Evolutionary conservation across 2,888 invertebrate species (phyloP).

Genomic region (Stictocephala bisonia): DNA sequence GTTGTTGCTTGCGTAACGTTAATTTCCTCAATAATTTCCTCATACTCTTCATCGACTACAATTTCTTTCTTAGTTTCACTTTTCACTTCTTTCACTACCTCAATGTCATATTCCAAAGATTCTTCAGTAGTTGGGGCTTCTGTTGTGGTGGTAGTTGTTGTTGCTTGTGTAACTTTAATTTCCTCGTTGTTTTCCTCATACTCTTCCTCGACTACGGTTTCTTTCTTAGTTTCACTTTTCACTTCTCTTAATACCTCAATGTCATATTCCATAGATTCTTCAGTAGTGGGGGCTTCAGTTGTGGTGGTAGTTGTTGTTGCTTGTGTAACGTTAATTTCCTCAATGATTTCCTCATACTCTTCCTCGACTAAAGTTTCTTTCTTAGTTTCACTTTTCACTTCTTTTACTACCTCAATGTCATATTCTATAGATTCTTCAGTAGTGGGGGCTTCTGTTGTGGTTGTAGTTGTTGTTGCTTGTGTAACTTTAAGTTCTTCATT

Average conservation of each 20-base stretch:
- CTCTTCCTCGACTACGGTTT: neutral
- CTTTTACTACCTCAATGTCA: neutral
- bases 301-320: neutral
- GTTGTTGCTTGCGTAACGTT: too few species aligned
- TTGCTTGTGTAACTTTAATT: neutral
- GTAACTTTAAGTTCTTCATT: neutral
- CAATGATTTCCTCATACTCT: too few species aligned
- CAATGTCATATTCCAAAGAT: too few species aligned
- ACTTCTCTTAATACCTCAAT: neutral
- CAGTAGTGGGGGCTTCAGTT: neutral
- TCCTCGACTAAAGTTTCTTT: neutral
- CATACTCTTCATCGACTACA: too few species aligned
- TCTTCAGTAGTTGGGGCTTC: neutral
- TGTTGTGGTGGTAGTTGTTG: neutral
- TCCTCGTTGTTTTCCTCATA: neutral
- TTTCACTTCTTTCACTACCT: too few species aligned
- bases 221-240: neutral
- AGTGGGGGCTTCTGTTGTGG: neutral
- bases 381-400: slow-evolving; percentile 1
- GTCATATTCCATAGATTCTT: neutral
- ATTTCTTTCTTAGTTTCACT: too few species aligned
- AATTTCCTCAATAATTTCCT: too few species aligned
- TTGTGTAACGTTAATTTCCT: neutral
- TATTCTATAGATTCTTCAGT: too few species aligned
- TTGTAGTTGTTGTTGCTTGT: neutral